phyloP scores from a whole-genome alignment of 1,140 invertebrate species.

The Drosophila parabipectinata region DNA sequence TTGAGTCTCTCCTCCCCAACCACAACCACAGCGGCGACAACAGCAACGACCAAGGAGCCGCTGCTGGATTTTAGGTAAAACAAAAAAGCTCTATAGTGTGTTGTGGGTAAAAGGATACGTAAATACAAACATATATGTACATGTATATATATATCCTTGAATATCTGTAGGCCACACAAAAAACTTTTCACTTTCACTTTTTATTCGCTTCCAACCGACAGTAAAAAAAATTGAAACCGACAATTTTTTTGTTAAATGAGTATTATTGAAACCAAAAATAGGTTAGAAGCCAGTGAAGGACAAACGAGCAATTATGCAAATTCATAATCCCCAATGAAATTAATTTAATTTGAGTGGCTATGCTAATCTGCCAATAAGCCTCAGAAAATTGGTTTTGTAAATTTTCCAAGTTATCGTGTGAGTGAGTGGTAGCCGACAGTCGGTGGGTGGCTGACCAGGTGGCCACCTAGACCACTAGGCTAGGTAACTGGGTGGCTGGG shows the following conservation, averaged over 20 bases:
- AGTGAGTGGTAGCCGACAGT: not conserved
- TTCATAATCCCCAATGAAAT: conserved; percentile 44
- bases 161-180: not conserved
- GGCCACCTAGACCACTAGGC: not conserved
- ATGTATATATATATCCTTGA: not conserved
- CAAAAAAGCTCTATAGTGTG: not conserved
- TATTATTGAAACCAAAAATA: conserved; percentile 4
- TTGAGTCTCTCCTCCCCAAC: conserved; percentile 43
- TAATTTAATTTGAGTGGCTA: conserved; percentile 40
- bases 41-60: conserved; percentile 42
- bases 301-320: conserved; percentile 30
- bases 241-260: not conserved
- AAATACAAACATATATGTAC: too few relatives aligned
- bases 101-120: not conserved
- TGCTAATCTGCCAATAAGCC: conserved; percentile 28
- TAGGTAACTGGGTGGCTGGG: not conserved
- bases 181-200: not conserved
- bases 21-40: conserved; percentile 5
- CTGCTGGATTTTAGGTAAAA: conserved; percentile 57
- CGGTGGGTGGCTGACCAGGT: not conserved
- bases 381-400: conserved; percentile 31
- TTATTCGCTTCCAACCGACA: not conserved
- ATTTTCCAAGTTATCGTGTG: conserved; percentile 3
- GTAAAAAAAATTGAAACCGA: not conserved
- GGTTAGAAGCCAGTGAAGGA: conserved; percentile 13